phyloP scores from a whole-genome alignment of 2,113 vertebrate genomes.

The Phoxinus phoxinus region DNA sequence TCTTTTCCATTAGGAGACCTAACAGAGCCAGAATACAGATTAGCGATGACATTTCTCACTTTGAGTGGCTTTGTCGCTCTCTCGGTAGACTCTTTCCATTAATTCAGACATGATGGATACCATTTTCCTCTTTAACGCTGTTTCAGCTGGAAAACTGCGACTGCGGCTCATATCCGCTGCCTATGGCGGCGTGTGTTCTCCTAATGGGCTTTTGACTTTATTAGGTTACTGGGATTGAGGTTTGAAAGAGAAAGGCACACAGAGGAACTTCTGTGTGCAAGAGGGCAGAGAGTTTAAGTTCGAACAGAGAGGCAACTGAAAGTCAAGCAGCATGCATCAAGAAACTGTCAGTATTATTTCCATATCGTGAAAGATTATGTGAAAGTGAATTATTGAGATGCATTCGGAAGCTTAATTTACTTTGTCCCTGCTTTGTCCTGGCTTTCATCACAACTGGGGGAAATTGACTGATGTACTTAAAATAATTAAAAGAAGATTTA shows the following conservation, averaged over 20 bases:
- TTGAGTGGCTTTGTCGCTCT: constrained; percentile 12
- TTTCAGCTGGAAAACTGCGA: constrained; percentile 62
- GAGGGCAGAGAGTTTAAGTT: background rate
- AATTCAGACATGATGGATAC: constrained; percentile 56
- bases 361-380: background rate
- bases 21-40: constrained; percentile 22
- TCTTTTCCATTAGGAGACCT: constrained; percentile 14
- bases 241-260: constrained; percentile 5
- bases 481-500: constrained; percentile 48
- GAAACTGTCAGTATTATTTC: constrained; percentile 7
- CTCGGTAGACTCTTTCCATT: constrained; percentile 37
- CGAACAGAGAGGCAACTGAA: background rate
- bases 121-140: constrained; percentile 54
- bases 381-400: background rate
- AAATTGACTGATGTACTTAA: constrained; percentile 34
- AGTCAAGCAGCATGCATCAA: background rate
- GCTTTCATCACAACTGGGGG: constrained; percentile 39
- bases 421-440: background rate
- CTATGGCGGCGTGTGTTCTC: constrained; percentile 46
- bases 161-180: constrained; percentile 32
- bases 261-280: background rate
- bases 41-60: constrained; percentile 37
- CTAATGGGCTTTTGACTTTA: constrained; percentile 56
- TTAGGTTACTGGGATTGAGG: constrained; percentile 59
- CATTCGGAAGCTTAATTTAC: background rate